phyloP scores from a whole-genome alignment of 2,888 invertebrate genomes.

The Megaustenia siamemsis region DNA sequence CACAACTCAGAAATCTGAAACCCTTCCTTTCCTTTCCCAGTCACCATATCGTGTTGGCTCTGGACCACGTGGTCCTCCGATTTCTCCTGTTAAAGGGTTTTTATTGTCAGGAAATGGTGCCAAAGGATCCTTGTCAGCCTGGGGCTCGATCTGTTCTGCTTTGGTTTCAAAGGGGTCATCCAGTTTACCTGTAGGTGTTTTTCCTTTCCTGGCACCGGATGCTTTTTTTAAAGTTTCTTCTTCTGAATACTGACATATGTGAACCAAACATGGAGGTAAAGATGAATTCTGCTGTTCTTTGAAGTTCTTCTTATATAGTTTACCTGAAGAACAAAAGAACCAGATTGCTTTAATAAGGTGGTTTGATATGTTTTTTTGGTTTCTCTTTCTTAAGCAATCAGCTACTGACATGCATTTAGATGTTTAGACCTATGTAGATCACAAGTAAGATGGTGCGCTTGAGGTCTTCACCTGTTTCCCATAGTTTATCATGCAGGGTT shows the following conservation, averaged over 20 bases:
- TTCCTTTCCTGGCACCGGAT: constrained; percentile 82
- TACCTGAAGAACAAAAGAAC: background rate
- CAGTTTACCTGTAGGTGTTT: constrained; percentile 84
- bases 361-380: too few species aligned
- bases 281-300: background rate
- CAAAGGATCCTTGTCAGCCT: constrained; percentile 90
- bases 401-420: too few species aligned
- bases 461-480: too few species aligned
- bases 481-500: too few species aligned
- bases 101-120: constrained; percentile 90
- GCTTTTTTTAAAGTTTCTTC: constrained; percentile 52
- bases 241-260: constrained; percentile 23
- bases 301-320: too few species aligned
- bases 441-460: too few species aligned
- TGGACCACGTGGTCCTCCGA: constrained; percentile 96
- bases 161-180: constrained; percentile 84
- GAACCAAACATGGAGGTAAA: background rate
- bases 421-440: too few species aligned
- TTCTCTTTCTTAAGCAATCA: too few species aligned
- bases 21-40: constrained; percentile 99
- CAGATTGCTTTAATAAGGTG: too few species aligned
- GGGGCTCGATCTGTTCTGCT: constrained; percentile 85
- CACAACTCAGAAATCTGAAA: constrained; percentile 90
- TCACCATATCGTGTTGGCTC: constrained; percentile 99
- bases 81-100: constrained; percentile 96